Percentiles rank a stretch among this genome's conserved stretches.
These are phyloP conservation scores for Phalacrocorax pelagicus DNA, from an alignment of 2,113 vertebrate genomes.

Conservation along the genomic window DNA sequence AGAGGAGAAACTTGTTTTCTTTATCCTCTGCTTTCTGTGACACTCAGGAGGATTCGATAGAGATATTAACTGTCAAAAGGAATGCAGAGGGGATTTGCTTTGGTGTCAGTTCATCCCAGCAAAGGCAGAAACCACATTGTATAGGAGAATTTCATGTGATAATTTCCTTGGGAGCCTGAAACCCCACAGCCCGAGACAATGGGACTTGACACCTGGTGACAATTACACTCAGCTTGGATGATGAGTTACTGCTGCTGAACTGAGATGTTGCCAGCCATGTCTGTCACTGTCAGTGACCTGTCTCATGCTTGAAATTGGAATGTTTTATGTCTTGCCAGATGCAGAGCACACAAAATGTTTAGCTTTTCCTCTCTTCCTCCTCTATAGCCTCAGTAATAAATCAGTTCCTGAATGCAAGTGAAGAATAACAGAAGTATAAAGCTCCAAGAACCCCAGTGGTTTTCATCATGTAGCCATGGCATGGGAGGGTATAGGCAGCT, in stretches of 20 bases:
- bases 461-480: background rate
- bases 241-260: conserved; percentile 11
- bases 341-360: conserved; percentile 9
- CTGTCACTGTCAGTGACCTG: conserved; percentile 34
- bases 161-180: conserved; percentile 13
- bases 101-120: background rate
- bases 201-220: conserved; percentile 12
- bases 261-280: conserved; percentile 45
- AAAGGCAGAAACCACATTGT: conserved; percentile 16
- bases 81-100: conserved; percentile 6
- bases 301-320: conserved; percentile 35
- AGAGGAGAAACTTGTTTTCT: background rate
- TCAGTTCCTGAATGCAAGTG: conserved; percentile 36
- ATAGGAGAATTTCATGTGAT: conserved; percentile 22
- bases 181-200: background rate
- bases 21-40: conserved; percentile 6
- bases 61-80: conserved; percentile 46
- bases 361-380: conserved; percentile 1
- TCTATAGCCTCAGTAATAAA: conserved; percentile 38
- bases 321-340: conserved; percentile 46
- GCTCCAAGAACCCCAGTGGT: background rate
- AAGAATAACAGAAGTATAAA: conserved; percentile 11
- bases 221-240: conserved; percentile 5
- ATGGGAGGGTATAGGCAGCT: background rate
- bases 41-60: background rate